These are phyloP conservation scores for Dynastes grantii DNA, from an alignment of 2,888 invertebrate species.

Conservation along the genomic window DNA sequence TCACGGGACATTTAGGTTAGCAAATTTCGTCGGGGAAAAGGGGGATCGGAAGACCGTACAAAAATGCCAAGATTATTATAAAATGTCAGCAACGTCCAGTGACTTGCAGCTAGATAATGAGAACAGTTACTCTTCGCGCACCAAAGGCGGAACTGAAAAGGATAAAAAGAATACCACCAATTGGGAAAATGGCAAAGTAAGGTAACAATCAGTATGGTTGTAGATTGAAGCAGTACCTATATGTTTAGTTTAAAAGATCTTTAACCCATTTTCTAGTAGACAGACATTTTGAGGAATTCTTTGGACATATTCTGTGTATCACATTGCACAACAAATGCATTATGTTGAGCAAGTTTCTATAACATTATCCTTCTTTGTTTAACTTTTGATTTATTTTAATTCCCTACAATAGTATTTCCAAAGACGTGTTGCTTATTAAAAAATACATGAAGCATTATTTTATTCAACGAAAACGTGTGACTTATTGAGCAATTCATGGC, in stretches of 20 bases:
- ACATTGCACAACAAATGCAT: too few species aligned
- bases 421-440: background rate
- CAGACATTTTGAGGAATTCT: too few species aligned
- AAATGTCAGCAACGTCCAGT: slow-evolving; percentile 36
- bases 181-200: slow-evolving; percentile 16
- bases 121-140: slow-evolving; percentile 5
- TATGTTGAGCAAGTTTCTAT: too few species aligned
- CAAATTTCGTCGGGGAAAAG: background rate
- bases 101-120: slow-evolving; percentile 25
- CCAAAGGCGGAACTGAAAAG: background rate
- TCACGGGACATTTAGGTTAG: background rate
- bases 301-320: too few species aligned
- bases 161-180: background rate
- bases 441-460: background rate
- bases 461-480: too few species aligned
- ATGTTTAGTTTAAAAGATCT: too few species aligned
- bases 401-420: too few species aligned
- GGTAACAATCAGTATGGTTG: background rate
- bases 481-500: background rate
- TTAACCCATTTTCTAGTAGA: too few species aligned
- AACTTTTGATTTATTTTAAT: background rate
- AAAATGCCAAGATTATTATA: slow-evolving; percentile 30
- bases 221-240: too few species aligned
- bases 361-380: too few species aligned
- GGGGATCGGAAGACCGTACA: background rate